Conservation (phyloP, 2,888 invertebrate genomes). For the Chaetogeoica ovagalla region DNA sequence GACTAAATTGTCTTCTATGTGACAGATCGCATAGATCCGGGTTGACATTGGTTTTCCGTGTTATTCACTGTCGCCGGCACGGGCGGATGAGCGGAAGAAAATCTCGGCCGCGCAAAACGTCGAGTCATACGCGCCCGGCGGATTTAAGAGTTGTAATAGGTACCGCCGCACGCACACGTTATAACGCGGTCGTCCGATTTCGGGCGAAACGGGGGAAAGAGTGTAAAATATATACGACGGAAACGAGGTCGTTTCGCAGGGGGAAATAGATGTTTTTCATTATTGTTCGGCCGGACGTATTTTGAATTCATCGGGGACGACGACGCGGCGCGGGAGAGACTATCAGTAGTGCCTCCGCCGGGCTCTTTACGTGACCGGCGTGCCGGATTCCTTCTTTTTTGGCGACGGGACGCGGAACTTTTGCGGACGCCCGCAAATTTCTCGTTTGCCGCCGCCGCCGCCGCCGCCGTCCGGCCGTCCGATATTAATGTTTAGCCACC, state of each 20-base stretch:
- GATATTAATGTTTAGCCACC: conserved; percentile 48
- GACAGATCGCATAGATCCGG: too few relatives aligned
- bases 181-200: background rate
- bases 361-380: conserved; percentile 44
- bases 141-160: too few relatives aligned
- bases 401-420: conserved; percentile 17
- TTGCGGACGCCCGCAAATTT: conserved; percentile 51
- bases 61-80: too few relatives aligned
- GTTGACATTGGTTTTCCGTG: too few relatives aligned
- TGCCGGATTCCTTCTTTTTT: conserved; percentile 37
- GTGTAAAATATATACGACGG: background rate
- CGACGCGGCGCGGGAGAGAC: conserved; percentile 12
- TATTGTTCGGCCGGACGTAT: conserved; percentile 41
- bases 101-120: too few relatives aligned
- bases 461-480: background rate
- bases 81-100: too few relatives aligned
- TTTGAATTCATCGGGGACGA: conserved; percentile 42
- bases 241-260: conserved; percentile 45
- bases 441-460: conserved; percentile 15
- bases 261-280: conserved; percentile 49
- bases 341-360: conserved; percentile 13
- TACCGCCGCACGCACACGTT: too few relatives aligned
- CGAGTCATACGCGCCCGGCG: too few relatives aligned
- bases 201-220: background rate
- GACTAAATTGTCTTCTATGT: too few relatives aligned